A percentile compares a stretch with the other conserved stretches of the same genome.
Evolutionary conservation across 2,113 vertebrate species (phyloP).

Genomic region (Progne subis): DNA sequence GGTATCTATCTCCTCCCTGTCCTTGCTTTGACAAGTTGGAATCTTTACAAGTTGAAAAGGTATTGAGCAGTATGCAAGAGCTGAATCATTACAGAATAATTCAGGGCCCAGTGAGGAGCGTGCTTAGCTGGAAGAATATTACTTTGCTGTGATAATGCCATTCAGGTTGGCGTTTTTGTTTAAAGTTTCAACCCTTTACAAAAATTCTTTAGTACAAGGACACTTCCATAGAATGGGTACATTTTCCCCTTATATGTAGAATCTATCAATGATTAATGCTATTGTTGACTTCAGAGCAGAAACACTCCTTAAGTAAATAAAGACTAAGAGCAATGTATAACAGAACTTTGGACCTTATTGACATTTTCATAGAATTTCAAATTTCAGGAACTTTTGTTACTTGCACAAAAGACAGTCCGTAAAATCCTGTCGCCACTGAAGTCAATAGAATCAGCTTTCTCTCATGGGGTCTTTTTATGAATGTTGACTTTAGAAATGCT

Average conservation of each 20-base stretch:
- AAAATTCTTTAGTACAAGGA: not conserved
- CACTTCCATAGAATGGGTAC: not conserved
- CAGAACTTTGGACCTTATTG: constrained; percentile 20
- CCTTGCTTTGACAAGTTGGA: not conserved
- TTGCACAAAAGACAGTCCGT: not conserved
- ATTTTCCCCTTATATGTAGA: not conserved
- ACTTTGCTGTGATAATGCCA: not conserved
- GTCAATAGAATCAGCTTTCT: not conserved
- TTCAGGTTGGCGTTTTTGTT: not conserved
- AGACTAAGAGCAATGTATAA: constrained; percentile 1
- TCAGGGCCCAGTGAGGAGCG: not conserved
- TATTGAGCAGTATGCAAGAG: not conserved
- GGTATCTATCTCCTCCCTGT: not conserved
- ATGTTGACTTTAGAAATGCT: not conserved
- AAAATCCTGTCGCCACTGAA: not conserved
- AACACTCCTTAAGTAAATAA: constrained; percentile 25
- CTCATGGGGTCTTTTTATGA: not conserved
- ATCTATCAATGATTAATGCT: constrained; percentile 49
- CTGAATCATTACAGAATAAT: not conserved
- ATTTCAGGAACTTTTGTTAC: not conserved
- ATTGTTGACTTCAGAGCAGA: not conserved
- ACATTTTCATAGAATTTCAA: not conserved
- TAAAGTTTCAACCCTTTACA: not conserved
- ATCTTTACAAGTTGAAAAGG: not conserved
- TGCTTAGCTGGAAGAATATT: not conserved